Percentiles rank a stretch among this genome's conserved stretches.
Evolutionary conservation across 2,797 vertebrate genomes (phyloP).

Genomic region (Merluccius polli): DNA sequence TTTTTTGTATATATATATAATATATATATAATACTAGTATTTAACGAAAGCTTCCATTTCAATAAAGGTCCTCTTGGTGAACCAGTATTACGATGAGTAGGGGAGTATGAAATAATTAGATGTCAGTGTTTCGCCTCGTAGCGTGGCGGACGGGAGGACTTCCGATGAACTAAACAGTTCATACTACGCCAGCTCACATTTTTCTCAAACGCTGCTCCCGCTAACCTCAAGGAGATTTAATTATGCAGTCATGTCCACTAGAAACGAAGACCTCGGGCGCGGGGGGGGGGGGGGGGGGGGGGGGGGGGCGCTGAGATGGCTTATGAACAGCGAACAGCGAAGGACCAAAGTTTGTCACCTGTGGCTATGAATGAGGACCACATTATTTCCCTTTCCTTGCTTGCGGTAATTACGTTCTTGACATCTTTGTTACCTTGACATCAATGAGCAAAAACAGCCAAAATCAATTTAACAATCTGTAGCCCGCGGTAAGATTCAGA

Average conservation of each 20-base stretch:
- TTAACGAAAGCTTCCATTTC: too few relatives aligned
- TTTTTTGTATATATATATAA: too few relatives aligned
- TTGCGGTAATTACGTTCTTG: conserved; percentile 32
- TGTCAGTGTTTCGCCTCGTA: too few relatives aligned
- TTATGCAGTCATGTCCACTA: not conserved
- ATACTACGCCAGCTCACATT: too few relatives aligned
- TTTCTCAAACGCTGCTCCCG: not conserved
- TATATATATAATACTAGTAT: too few relatives aligned
- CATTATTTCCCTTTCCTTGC: conserved; percentile 19
- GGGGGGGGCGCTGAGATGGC: not conserved
- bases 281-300: too few relatives aligned
- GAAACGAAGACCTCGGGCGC: not conserved
- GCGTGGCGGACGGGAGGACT: too few relatives aligned
- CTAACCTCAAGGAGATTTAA: not conserved
- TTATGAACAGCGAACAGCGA: conserved; percentile 2
- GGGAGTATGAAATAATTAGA: too few relatives aligned
- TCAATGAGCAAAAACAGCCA: conserved; percentile 38
- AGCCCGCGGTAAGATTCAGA: conserved; percentile 41
- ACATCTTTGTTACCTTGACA: conserved; percentile 43
- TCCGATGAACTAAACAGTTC: too few relatives aligned
- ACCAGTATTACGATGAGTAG: too few relatives aligned
- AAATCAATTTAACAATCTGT: conserved; percentile 59
- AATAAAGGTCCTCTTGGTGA: too few relatives aligned
- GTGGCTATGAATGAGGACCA: conserved; percentile 12
- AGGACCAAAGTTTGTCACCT: conserved; percentile 12